Evolutionary conservation across 2,113 vertebrate species (phyloP), one percentile per base, ranked within the genome.

Genomic region (Bubo scandiacus): DNA sequence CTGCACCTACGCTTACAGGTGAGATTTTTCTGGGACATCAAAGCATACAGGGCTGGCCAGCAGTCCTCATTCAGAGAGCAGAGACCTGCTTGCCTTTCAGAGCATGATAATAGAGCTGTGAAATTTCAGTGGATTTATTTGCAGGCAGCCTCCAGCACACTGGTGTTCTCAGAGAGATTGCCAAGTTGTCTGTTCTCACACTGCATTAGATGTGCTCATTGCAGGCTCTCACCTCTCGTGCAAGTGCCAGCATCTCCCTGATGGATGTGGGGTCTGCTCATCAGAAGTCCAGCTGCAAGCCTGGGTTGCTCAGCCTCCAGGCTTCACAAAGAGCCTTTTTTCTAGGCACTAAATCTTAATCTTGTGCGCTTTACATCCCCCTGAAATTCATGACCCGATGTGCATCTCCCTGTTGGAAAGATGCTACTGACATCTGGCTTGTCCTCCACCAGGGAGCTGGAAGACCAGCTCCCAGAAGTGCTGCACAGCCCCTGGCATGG

Each of bases 21-120:
- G 81, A 81, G 78, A 61, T 70, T 93, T 96, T 96, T 90, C 43
- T 73, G 63, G 72, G 78, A 65, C 81, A 84, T 29, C 78, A 42
- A 66, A 77, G 52, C n/a, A 5, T 0, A 5, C 65, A 54, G 73
- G 21, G 36, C 68, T 73, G 58, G 43, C 58, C 29, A 25, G 43
- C 40, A 70, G 65, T 26, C 40, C 78, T 62, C 55, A 6, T 70
- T 73, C 22, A 5, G 38, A 38, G 58, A 78, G 45, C 2, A 0
- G 63, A 90, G 63, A 66, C 65, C 65, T 23, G 30, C 65, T 85
- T 96, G 94, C 59, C 88, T 90, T 90, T 93, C 91, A 92, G 88
- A 92, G 74, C 38, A 9, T 81, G 85, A 38, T 92, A 92, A 94
- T 0, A 90, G 70, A 93, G 88, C 86, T 67, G 94, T 87, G 96